Conservation (phyloP, 2,113 vertebrate genomes). For the Melierax canorus region DNA sequence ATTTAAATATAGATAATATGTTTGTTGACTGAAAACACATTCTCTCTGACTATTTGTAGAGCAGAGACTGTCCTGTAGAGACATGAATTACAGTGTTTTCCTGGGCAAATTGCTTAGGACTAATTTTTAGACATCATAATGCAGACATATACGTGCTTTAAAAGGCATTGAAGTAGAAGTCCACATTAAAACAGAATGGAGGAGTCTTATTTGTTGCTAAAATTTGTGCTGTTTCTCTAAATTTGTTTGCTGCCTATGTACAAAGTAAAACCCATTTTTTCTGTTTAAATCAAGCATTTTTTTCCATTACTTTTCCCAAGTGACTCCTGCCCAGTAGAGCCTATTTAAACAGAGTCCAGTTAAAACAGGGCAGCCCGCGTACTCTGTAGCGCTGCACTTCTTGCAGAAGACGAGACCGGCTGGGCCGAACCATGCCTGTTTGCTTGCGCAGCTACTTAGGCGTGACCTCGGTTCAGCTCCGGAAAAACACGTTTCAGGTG, state of each 20-base stretch:
- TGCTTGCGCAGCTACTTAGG: neutral
- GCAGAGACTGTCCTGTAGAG: too few relatives aligned
- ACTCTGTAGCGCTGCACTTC: accelerated
- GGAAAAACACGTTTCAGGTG: neutral
- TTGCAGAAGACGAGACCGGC: neutral
- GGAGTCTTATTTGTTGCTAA: neutral
- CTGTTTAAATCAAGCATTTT: neutral
- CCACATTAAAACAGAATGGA: neutral
- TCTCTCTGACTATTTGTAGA: neutral
- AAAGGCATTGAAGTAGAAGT: neutral
- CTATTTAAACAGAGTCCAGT: too few relatives aligned
- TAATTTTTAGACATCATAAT: neutral
- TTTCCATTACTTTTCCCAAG: neutral
- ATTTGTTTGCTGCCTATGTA: neutral
- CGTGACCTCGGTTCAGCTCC: accelerated
- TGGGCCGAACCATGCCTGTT: accelerated
- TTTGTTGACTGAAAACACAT: neutral
- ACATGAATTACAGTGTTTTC: neutral
- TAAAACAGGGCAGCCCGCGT: accelerated
- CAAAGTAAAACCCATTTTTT: neutral
- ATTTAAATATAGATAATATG: too few relatives aligned
- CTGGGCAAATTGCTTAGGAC: neutral
- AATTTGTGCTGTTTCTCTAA: neutral
- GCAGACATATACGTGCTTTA: accelerated
- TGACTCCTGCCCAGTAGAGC: neutral